Evolutionary conservation across 2,888 invertebrate genomes (phyloP), one percentile per base, ranked within the genome.

Genomic region (Clivina fossor): DNA sequence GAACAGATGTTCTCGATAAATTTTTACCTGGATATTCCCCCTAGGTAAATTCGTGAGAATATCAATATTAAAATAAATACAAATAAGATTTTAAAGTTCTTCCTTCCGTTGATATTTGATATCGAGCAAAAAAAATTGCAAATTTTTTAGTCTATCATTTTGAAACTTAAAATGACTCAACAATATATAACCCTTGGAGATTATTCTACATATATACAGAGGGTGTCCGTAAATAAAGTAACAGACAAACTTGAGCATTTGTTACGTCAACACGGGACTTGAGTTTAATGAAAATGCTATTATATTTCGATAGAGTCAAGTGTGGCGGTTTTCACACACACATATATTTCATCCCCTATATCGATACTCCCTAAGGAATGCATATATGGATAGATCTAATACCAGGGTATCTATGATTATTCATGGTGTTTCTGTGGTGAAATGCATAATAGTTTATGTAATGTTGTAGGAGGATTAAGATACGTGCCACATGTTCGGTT

Each of bases 241-340:
- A 8, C 19, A 40, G 5, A 20, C 20, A 18, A 40, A 40, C 7
- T 19, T 16, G 16, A 37, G 18, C 37, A 40, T 19, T 40, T 40
- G 40, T 40, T 22, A 16, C 40, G 40, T 20, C n/a, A 40, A 40
- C 40, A 40, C 22, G 40, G 40, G 18, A 40, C 40, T 40, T 4
- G n/a, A 32, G 30, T 30, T 18, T 43, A 51, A 51, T 51, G 51
- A 51, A n/a, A 51, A 51, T 51, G 51, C 51, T 51, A 41, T 51
- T 51, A 32, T 51, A 22, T n/a, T n/a, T 18, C 2, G 19, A 18
- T 20, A 22, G 48, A 33, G 43, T 51, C 51, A 51, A 51, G 51
- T 51, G 51, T n/a, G 24, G 9, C 32, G 33, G 16, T 51, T 43
- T 33, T 43, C 43, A 33, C 33, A 41, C 32, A 19, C 11, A n/a